These are phyloP conservation scores for Muschampia plurimacula DNA, from an alignment of 2,888 invertebrate species.

Conservation along the genomic window DNA sequence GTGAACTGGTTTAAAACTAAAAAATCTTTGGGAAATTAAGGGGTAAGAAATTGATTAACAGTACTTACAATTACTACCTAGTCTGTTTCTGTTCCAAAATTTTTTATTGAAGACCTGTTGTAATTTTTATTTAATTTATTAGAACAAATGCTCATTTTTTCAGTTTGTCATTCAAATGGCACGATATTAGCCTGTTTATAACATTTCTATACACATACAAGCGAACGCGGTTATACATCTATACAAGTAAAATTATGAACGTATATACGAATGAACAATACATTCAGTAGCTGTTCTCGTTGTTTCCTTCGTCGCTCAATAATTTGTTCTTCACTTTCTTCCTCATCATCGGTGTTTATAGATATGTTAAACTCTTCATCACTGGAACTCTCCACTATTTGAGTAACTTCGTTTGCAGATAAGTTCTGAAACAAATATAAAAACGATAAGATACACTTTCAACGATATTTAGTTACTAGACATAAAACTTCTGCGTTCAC, in stretches of 20 bases:
- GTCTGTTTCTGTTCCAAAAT: no score
- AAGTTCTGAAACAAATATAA: slow-evolving; percentile 82
- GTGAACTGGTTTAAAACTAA: no score
- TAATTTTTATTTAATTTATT: no score
- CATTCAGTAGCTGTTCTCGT: slow-evolving; percentile 94
- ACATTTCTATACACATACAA: background rate
- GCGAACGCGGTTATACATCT: background rate
- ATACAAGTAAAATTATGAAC: background rate
- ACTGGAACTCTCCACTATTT: slow-evolving; percentile 88
- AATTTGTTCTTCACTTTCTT: slow-evolving; percentile 96
- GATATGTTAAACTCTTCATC: slow-evolving; percentile 91
- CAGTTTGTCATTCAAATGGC: no score
- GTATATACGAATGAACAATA: slow-evolving; percentile 59
- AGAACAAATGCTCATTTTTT: no score
- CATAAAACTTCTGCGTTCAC: no score
- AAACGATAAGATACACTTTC: background rate
- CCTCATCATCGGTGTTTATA: slow-evolving; percentile 92
- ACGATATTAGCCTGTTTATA: no score
- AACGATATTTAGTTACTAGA: no score
- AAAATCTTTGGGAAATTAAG: no score
- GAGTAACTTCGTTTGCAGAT: slow-evolving; percentile 90
- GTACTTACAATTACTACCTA: no score
- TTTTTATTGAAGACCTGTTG: no score
- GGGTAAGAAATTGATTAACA: no score
- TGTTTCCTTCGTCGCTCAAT: slow-evolving; percentile 95